Base-by-base conservation (phyloP, 2,888 invertebrate genomes). In the Leucophora obtusa region DNA sequence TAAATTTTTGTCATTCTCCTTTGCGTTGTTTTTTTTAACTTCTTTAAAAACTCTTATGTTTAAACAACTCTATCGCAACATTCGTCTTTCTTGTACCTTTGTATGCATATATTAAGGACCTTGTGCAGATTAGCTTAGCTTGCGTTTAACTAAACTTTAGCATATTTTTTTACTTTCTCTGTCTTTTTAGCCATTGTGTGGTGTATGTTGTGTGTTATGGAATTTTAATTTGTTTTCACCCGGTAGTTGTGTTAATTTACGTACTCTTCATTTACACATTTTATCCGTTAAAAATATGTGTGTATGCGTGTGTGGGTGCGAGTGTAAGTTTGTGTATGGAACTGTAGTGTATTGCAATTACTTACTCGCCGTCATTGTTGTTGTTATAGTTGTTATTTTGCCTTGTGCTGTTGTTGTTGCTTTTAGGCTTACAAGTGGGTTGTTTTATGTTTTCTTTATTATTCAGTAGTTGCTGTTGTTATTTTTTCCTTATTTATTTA, bases 401-500 rank as follows among this genome's bases (percentile, higher is more conserved):
- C 58, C 35, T 53, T 24, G 51, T 17, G 38, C 24, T 71, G 53
- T 15, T 28, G 38, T 18, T 59, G 38, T 33, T 62, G 62, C 58
- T 79, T 79, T 63, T 15, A 75, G 62, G 58, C 68, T 68, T 66
- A 72, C 68, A 68, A 80, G 63, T 72, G 58, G 58, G 54, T 58
- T 75, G 54, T 38, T 62, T 53, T 56, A 10, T 58, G 24, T 43
- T 14, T 54, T 43, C 35, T 54, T 28, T 54, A 38, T 47, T 66
- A 33, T 66, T 54, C 11, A 47, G 43, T 35, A 47, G 43, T 35
- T 50, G 14, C 24, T 56, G 9, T 43, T 63, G 18, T 58, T 72
- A 50, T 2, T 69, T 33, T 38, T 38, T 54, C 24, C 56, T 54
- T 72, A 14, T 18, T 21, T 68, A 28, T 54, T 68, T 71, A 50